Conservation (phyloP, 2,888 invertebrate genomes). For the Cataglyphis albicans region DNA sequence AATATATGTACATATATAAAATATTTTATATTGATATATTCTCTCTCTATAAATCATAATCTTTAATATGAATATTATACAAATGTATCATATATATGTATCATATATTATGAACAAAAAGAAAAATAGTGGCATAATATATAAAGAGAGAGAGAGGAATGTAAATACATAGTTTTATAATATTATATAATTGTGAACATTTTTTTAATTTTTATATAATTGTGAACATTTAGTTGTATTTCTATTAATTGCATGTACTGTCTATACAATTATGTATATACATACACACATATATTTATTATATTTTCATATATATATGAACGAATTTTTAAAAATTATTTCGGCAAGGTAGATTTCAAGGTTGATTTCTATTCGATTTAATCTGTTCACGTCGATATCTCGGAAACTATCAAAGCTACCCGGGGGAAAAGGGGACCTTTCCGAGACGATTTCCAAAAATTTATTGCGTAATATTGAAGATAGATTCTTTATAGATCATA, state of each 20-base stretch:
- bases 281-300: not conserved
- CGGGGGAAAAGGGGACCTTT: too few relatives aligned
- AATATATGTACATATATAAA: constrained; percentile 12
- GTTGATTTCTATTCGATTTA: too few relatives aligned
- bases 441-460: too few relatives aligned
- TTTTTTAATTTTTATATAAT: not conserved
- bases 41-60: not conserved
- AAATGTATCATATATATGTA: constrained; percentile 2
- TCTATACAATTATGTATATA: not conserved
- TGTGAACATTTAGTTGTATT: not conserved
- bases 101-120: not conserved
- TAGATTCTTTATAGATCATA: too few relatives aligned
- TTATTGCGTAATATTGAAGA: too few relatives aligned
- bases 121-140: not conserved
- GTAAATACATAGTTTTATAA: not conserved
- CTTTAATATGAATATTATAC: not conserved
- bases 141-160: not conserved
- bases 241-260: constrained; percentile 5
- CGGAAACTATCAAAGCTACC: too few relatives aligned
- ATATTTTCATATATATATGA: not conserved
- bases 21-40: not conserved
- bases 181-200: not conserved
- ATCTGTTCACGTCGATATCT: too few relatives aligned
- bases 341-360: too few relatives aligned
- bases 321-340: too few relatives aligned